Evolutionary conservation across 1,140 invertebrate species (phyloP), one percentile per base, ranked within the genome.

Genomic region (Penaeus vannamei): DNA sequence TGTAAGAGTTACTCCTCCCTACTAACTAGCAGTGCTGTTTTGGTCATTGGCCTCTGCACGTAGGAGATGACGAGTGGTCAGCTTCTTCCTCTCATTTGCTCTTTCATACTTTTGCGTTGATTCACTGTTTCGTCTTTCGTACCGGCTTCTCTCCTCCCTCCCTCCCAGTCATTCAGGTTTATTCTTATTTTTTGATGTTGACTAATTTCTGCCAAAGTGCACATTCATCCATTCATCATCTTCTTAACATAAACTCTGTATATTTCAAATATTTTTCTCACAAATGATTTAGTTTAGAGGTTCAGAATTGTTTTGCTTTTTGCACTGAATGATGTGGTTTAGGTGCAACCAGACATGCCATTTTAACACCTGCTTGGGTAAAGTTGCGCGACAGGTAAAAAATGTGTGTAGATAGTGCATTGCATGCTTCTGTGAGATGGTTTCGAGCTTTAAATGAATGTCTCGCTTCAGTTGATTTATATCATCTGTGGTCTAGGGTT

Each of bases 121-220:
- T 84, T 42, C 64, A 46, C 36, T 17, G 42, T 64, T 32, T 62
- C 42, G 19, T 69, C 26, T 84, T 42, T 84, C 36, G 64, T 69
- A 36, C 23, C 36, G 53, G 53, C 53, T 53, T 53, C 69, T 69
- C 62, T 69, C 69, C 42, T 64, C 64, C 83, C 64, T 53, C 83
- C 83, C 62, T 69, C 83, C 83, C 83, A 69, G 64, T 84, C 83
- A 69, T 66, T 84, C 82, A 66, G 83, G 32, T 64, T 66, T 84
- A 66, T 66, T 84, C 46, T 84, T 84, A 26, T 64, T 84, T 42
- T 84, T 84, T 66, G 64, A 66, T 84, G 83, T 84, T 84, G 83
- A 84, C 83, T 84, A 84, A 84, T 84, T 84, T 84, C 36, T 84
- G 83, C 61, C 83, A 84, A 84, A 84, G 36, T 84, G 83, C 83